Conservation (phyloP, 92 coral and sea anemone genomes). For the Zoanthus gigantus region DNA sequence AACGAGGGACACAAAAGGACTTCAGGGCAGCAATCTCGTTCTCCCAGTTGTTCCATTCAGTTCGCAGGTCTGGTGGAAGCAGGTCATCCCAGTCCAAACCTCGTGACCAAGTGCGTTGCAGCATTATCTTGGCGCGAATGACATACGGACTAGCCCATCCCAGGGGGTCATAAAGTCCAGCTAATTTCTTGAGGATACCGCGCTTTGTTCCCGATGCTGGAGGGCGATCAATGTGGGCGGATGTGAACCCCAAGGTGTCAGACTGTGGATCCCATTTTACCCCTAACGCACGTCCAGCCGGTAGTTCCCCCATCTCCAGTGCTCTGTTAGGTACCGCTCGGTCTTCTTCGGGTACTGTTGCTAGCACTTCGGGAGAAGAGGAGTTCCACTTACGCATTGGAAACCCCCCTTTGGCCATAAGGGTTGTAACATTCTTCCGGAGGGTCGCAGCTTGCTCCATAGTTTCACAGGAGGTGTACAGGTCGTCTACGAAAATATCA, state of each 20-base stretch:
- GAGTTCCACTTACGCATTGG: conserved; percentile 64
- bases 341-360: conserved; percentile 54
- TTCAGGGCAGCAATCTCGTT: conserved; percentile 50
- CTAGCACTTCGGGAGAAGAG: conserved; percentile 40
- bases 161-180: conserved; percentile 60
- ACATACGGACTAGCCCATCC: conserved; percentile 63
- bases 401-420: conserved; percentile 66
- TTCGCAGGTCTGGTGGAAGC: conserved; percentile 50
- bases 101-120: conserved; percentile 62
- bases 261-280: conserved; percentile 58
- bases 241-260: conserved; percentile 58
- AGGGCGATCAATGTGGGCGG: conserved; percentile 53
- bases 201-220: conserved; percentile 42
- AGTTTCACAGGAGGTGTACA: conserved; percentile 49
- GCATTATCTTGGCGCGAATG: conserved; percentile 58
- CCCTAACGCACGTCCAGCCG: conserved; percentile 59
- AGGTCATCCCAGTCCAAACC: conserved; percentile 62
- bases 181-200: conserved; percentile 46
- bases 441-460: conserved; percentile 31
- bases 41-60: conserved; percentile 62
- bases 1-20: conserved; percentile 54
- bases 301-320: conserved; percentile 52
- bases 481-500: conserved; percentile 46
- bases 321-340: conserved; percentile 52
- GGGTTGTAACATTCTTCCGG: conserved; percentile 41